Percentiles rank a stretch among this genome's conserved stretches.
Conservation (phyloP, 2,113 vertebrate genomes). For the Xiphorhynchus elegans region DNA sequence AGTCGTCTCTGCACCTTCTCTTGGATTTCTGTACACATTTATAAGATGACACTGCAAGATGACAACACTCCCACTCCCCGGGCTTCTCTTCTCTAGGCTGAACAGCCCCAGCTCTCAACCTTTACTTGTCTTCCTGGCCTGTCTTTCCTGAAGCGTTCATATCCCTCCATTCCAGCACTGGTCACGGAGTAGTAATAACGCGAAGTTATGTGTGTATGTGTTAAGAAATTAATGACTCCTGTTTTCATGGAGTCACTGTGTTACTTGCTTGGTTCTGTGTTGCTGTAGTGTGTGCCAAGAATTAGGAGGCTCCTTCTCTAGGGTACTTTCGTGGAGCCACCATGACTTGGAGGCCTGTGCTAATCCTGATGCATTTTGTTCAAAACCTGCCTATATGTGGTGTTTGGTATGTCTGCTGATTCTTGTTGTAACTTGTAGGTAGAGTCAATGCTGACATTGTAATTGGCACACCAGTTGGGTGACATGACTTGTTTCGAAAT, state of each 20-base stretch:
- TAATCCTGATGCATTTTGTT: background rate
- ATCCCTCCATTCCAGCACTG: fast-evolving
- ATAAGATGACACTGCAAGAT: too few species aligned
- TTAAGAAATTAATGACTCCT: background rate
- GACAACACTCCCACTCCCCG: fast-evolving
- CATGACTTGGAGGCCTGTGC: background rate
- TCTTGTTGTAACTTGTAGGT: background rate
- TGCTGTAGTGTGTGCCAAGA: background rate
- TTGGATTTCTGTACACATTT: background rate
- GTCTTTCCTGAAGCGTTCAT: background rate
- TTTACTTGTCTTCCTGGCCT: background rate
- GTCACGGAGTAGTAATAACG: background rate
- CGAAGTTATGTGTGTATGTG: fast-evolving
- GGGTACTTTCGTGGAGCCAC: background rate
- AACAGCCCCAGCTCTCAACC: background rate
- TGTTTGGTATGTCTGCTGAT: background rate
- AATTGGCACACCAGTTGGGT: background rate
- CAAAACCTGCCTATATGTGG: fast-evolving
- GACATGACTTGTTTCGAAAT: background rate
- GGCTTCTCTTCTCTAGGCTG: background rate
- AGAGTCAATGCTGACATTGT: background rate
- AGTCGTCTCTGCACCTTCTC: background rate
- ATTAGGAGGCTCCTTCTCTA: background rate
- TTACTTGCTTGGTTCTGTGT: background rate
- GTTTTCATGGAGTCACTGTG: fast-evolving